Evolutionary conservation across 2,888 invertebrate genomes (phyloP).

Genomic region (Phytoseiulus persimilis): DNA sequence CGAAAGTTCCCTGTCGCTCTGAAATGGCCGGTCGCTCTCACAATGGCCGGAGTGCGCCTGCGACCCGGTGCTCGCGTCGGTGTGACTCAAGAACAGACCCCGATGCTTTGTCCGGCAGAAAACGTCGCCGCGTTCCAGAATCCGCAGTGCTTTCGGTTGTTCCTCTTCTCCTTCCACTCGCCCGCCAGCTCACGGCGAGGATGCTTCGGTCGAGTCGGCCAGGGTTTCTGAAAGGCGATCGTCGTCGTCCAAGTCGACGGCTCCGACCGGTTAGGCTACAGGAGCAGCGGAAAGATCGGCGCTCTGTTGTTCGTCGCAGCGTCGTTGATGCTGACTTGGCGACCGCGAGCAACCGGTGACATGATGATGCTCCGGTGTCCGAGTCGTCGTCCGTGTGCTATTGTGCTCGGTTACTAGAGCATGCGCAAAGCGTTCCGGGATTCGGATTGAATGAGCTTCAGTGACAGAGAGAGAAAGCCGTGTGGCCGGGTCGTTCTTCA

Average conservation of each 20-base stretch:
- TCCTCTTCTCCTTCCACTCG: not conserved
- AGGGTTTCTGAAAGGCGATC: not conserved
- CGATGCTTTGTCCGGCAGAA: not conserved
- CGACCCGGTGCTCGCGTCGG: not conserved
- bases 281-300: not conserved
- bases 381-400: not conserved
- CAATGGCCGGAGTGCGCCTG: not conserved
- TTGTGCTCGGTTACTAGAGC: not conserved
- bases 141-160: not conserved
- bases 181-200: not conserved
- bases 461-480: not conserved
- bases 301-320: not conserved
- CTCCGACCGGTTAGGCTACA: not conserved
- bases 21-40: not conserved
- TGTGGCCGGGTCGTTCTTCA: not conserved
- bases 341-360: not conserved
- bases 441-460: not conserved
- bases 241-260: not conserved
- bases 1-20: not conserved
- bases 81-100: not conserved
- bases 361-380: not conserved
- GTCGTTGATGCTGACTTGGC: not conserved
- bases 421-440: constrained; percentile 5
- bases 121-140: not conserved
- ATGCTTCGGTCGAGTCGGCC: not conserved